Conservation (phyloP, 2,113 vertebrate genomes). For the Girardinichthys multiradiatus region DNA sequence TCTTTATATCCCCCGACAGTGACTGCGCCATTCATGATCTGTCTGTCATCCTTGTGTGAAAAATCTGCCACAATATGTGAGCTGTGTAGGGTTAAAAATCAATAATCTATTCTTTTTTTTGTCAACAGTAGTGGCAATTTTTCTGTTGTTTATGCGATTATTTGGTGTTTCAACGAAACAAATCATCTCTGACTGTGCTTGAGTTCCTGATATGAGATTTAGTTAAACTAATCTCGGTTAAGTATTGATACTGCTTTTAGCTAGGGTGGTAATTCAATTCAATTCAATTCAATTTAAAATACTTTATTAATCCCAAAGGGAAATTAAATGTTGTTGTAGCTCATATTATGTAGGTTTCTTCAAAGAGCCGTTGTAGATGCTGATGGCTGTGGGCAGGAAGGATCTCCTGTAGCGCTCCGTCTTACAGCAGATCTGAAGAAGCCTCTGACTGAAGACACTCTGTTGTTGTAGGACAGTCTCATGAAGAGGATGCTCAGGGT, state of each 20-base stretch:
- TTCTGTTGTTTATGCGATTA: neutral
- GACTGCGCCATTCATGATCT: neutral
- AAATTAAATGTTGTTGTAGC: too few species aligned
- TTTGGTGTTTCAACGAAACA: neutral
- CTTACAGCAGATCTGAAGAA: too few species aligned
- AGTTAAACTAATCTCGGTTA: neutral
- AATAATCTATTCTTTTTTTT: neutral
- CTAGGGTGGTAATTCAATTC: neutral
- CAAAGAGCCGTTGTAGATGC: too few species aligned
- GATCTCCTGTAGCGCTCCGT: too few species aligned
- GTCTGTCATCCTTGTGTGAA: neutral
- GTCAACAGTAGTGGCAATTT: neutral
- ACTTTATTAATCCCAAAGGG: too few species aligned
- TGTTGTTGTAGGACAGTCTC: too few species aligned
- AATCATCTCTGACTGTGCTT: neutral
- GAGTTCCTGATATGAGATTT: neutral
- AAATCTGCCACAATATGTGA: too few species aligned
- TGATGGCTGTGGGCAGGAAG: too few species aligned
- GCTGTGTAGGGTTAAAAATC: neutral
- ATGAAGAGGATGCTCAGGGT: too few species aligned
- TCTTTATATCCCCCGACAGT: neutral
- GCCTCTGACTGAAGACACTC: too few species aligned
- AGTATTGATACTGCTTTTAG: neutral
- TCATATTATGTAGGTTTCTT: too few species aligned
- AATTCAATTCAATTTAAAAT: too few species aligned